Percentiles rank a stretch among this genome's conserved stretches.
Evolutionary conservation across 2,888 invertebrate genomes (phyloP).

Genomic region (Leucoptera coffeella): DNA sequence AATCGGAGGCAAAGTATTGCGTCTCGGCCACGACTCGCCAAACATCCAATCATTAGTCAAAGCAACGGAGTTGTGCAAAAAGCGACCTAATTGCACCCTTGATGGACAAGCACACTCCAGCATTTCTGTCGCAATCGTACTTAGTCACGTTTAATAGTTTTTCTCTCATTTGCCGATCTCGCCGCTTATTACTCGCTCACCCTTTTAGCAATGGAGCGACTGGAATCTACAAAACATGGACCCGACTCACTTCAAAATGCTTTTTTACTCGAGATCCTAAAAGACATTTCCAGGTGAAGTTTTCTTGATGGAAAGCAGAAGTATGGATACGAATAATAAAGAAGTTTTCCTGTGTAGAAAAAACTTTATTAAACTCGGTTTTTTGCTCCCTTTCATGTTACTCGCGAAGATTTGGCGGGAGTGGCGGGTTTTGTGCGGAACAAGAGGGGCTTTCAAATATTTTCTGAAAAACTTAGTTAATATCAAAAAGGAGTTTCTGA

Average conservation of each 20-base stretch:
- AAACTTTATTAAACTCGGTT: slow-evolving; percentile 10
- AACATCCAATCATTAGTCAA: slow-evolving; percentile 41
- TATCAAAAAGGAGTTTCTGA: slow-evolving; percentile 23
- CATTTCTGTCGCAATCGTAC: slow-evolving; percentile 34
- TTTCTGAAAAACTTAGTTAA: slow-evolving; percentile 26
- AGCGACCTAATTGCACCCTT: slow-evolving; percentile 44
- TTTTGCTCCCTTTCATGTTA: slow-evolving; percentile 15
- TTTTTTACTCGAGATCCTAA: too few relatives aligned
- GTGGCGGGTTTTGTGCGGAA: slow-evolving; percentile 14
- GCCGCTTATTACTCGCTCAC: too few relatives aligned
- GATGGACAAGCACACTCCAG: slow-evolving; percentile 40
- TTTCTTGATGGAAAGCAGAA: too few relatives aligned
- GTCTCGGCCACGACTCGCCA: slow-evolving; percentile 27
- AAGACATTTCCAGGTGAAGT: slow-evolving; percentile 2
- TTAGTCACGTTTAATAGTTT: slow-evolving; percentile 46
- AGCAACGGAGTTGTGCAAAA: slow-evolving; percentile 41
- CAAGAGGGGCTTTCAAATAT: slow-evolving; percentile 26
- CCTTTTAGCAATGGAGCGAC: too few relatives aligned
- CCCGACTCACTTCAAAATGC: too few relatives aligned
- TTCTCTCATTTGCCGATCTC: too few relatives aligned
- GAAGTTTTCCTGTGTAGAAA: too few relatives aligned
- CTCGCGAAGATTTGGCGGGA: slow-evolving; percentile 14
- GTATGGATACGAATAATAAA: too few relatives aligned
- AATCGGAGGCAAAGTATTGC: too few relatives aligned
- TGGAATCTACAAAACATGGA: too few relatives aligned